Evolutionary conservation across 1,140 invertebrate genomes (phyloP), one percentile per base, ranked within the genome.

Genomic region (Adelges cooleyi): DNA sequence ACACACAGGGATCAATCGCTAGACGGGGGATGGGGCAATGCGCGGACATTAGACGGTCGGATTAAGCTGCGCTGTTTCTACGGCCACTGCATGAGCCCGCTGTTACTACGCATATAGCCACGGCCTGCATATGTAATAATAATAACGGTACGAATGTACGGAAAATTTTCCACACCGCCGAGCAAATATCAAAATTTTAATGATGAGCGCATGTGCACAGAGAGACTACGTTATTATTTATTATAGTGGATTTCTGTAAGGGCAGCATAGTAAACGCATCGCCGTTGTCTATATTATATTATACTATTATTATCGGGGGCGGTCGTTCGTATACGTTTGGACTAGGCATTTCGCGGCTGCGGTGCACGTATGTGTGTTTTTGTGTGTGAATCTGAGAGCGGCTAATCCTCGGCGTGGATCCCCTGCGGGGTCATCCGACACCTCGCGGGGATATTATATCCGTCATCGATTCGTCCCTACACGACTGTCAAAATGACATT

Each of bases 391-490:
- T 50, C 29, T 15, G n/a, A 29, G 29, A 27, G 54, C 29, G 54
- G 54, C 54, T 59, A 59, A 59, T 59, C 54, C 46, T 40, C n/a
- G n/a, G 54, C 54, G 42, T 23, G 25, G 54, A 59, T 59, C 54
- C 54, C 54, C 54, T 59, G 54, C 38, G 22, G 54, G 54, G 54
- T 59, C 54, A 59, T 59, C 54, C 23, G 54, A 59, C 54, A 59
- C 54, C 54, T 59, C 22, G 23, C 40, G 42, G 9, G 38, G 38
- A 46, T 18, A 46, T 46, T 46, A 59, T 59, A 59, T 46, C 42
- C 54, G 54, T 59, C 54, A 40, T 59, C 42, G 54, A 59, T 59
- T 59, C 54, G 54, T 59, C 54, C 54, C 54, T 59, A 59, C 54
- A 59, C 54, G 20, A 59, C 54, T 59, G 54, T 59, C 54, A 59